Percentiles rank a stretch among this genome's conserved stretches.
These are phyloP conservation scores for Hiodon alosoides DNA, from an alignment of 2,113 vertebrate genomes.

Conservation along the genomic window DNA sequence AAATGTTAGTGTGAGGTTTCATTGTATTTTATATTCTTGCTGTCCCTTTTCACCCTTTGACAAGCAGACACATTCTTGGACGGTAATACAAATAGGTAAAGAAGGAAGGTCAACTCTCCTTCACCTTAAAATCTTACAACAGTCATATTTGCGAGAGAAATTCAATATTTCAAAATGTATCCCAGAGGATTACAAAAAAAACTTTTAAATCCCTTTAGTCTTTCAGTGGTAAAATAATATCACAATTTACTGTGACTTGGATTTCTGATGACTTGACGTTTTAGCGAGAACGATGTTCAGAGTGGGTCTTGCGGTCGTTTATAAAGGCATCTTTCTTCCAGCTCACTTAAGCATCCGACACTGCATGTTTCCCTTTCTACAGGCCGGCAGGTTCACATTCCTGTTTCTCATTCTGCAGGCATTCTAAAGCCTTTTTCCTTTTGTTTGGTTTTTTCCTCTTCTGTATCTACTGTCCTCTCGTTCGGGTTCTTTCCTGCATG, in stretches of 20 bases:
- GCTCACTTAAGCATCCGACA: neutral
- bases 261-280: constrained; percentile 24
- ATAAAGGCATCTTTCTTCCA: constrained; percentile 16
- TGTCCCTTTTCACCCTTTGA: neutral
- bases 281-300: constrained; percentile 23
- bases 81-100: constrained; percentile 21
- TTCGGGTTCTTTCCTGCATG: no score
- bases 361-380: constrained; percentile 1
- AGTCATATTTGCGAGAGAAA: constrained; percentile 15
- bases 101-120: constrained; percentile 12
- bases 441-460: neutral
- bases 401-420: neutral
- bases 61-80: constrained; percentile 19
- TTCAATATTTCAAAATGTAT: constrained; percentile 11
- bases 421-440: neutral
- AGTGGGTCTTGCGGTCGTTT: constrained; percentile 3
- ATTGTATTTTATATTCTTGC: constrained; percentile 16
- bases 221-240: constrained; percentile 31
- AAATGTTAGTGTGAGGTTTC: constrained; percentile 20
- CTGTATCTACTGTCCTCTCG: neutral
- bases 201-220: neutral
- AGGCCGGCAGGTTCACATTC: constrained; percentile 10
- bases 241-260: constrained; percentile 11
- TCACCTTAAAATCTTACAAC: constrained; percentile 22
- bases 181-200: constrained; percentile 8